Conservation (phyloP, 1,140 invertebrate genomes). For the Atta colombica region DNA sequence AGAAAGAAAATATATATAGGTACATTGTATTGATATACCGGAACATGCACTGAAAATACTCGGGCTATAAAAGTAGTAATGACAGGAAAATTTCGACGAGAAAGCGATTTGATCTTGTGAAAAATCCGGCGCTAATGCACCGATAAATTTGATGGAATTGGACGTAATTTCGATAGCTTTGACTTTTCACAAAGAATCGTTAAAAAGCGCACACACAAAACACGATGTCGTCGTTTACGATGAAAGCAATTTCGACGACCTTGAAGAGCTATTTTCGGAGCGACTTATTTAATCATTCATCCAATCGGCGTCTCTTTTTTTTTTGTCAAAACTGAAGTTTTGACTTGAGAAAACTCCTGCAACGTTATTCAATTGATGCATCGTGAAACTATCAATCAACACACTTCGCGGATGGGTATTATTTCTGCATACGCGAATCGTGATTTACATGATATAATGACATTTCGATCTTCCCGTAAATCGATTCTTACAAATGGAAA, state of each 20-base stretch:
- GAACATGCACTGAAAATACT: neutral
- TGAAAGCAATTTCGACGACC: slow-evolving; percentile 28
- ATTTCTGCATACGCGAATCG: neutral
- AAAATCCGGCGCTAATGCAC: slow-evolving; percentile 14
- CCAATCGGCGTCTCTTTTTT: neutral
- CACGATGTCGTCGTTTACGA: slow-evolving; percentile 13
- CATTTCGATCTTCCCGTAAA: neutral
- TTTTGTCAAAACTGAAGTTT: slow-evolving; percentile 2
- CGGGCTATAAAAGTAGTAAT: neutral
- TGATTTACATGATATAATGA: neutral
- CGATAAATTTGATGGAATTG: neutral
- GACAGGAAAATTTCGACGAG: slow-evolving; percentile 1
- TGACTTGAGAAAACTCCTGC: neutral
- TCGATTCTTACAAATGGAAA: neutral
- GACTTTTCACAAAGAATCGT: slow-evolving; percentile 1
- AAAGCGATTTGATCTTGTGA: neutral
- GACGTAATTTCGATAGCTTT: neutral
- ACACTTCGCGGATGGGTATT: neutral
- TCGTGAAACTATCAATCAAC: neutral
- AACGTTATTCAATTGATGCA: neutral
- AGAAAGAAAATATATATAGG: neutral
- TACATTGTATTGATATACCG: neutral
- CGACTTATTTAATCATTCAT: slow-evolving; percentile 22
- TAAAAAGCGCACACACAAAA: neutral
- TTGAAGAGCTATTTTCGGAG: slow-evolving; percentile 43